Evolutionary conservation across 1,140 invertebrate species (phyloP).

Genomic region (Ganaspis sp.): DNA sequence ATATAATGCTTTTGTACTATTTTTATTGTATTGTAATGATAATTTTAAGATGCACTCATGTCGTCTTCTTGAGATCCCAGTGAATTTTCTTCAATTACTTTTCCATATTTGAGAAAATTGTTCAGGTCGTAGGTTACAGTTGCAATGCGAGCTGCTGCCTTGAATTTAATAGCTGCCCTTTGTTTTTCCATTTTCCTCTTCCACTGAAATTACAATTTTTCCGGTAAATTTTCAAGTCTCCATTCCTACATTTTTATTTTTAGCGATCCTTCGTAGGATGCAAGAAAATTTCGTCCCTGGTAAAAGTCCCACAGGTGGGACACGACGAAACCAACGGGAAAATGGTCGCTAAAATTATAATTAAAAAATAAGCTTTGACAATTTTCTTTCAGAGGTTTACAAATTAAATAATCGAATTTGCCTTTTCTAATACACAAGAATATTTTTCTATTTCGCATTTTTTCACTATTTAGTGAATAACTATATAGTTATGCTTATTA

Average conservation of each 20-base stretch:
- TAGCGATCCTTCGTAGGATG: conserved; percentile 13
- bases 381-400: too few relatives aligned
- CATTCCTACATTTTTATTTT: neutral
- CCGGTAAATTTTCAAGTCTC: conserved; percentile 27
- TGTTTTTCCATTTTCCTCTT: conserved; percentile 83
- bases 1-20: too few relatives aligned
- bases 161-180: conserved; percentile 81
- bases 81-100: neutral
- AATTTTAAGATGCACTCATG: neutral
- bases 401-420: too few relatives aligned
- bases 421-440: too few relatives aligned
- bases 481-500: too few relatives aligned
- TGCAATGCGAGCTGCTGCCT: conserved; percentile 80
- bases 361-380: neutral
- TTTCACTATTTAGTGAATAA: too few relatives aligned
- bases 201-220: conserved; percentile 78
- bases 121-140: conserved; percentile 69
- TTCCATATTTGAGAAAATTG: conserved; percentile 51
- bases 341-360: conserved; percentile 11
- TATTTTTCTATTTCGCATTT: too few relatives aligned
- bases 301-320: conserved; percentile 22
- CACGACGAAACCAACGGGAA: conserved; percentile 18
- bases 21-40: too few relatives aligned
- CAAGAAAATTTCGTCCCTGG: neutral
- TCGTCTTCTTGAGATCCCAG: neutral